Evolutionary conservation across 2,888 invertebrate genomes (phyloP).

Genomic region (Thumatha senex): DNA sequence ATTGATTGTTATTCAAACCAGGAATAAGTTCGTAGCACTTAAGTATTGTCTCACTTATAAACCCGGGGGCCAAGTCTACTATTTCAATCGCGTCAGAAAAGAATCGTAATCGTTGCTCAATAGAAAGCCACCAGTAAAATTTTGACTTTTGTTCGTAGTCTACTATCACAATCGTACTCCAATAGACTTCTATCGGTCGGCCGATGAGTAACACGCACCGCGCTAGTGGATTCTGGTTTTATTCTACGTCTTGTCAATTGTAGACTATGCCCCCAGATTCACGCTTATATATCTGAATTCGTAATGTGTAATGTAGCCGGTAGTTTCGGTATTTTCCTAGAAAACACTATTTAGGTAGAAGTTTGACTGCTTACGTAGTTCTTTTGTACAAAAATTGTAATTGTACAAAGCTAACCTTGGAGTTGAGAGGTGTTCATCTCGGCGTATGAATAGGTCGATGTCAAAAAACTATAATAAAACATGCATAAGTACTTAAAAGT

Average conservation of each 20-base stretch:
- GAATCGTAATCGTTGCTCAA: too few species aligned
- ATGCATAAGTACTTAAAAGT: not conserved
- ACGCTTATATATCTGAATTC: not conserved
- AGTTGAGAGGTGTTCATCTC: constrained; percentile 10
- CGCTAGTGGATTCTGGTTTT: too few species aligned
- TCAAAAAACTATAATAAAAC: constrained; percentile 3
- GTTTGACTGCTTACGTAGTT: not conserved
- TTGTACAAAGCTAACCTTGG: constrained; percentile 19
- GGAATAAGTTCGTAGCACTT: not conserved
- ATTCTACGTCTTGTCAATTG: too few species aligned
- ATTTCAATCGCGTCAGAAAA: too few species aligned
- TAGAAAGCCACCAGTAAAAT: too few species aligned
- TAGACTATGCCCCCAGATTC: too few species aligned
- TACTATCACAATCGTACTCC: too few species aligned
- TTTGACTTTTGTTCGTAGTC: too few species aligned
- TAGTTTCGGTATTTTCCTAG: not conserved
- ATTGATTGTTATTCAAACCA: too few species aligned
- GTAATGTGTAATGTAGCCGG: not conserved
- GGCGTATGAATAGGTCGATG: constrained; percentile 6
- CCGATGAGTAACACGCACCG: too few species aligned
- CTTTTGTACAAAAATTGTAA: not conserved
- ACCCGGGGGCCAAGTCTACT: too few species aligned
- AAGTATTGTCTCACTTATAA: not conserved
- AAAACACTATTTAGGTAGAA: not conserved
- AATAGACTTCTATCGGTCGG: too few species aligned